Percentiles rank a stretch among this genome's conserved stretches.
Conservation (phyloP, 2,888 invertebrate species). For the Vesta saturnalis region DNA sequence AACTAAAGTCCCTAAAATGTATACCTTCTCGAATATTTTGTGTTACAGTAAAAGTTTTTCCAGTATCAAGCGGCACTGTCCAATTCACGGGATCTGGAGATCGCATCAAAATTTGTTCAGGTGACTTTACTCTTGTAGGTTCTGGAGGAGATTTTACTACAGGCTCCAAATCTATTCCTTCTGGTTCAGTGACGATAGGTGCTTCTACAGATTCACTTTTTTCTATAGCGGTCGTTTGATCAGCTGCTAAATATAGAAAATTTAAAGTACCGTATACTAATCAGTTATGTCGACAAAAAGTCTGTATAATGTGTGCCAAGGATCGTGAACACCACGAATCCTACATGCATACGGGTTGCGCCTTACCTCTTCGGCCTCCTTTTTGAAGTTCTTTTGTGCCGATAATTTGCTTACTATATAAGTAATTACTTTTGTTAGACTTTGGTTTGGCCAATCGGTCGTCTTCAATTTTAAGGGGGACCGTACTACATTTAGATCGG, state of each 20-base stretch:
- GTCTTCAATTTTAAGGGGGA: constrained; percentile 65
- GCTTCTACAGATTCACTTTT: constrained; percentile 55
- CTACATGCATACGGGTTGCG: constrained; percentile 33
- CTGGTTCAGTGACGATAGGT: constrained; percentile 60
- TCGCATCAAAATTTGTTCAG: constrained; percentile 91
- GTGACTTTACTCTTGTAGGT: constrained; percentile 92
- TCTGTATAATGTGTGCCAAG: constrained; percentile 58
- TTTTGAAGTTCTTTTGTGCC: constrained; percentile 54
- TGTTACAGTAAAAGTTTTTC: constrained; percentile 92
- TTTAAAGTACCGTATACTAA: neutral
- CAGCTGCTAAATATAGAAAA: constrained; percentile 31
- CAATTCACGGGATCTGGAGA: constrained; percentile 95
- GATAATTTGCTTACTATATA: constrained; percentile 55
- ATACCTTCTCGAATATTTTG: constrained; percentile 87
- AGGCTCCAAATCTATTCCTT: constrained; percentile 67
- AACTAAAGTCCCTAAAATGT: constrained; percentile 17
- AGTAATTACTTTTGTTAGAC: constrained; percentile 55
- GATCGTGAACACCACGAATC: constrained; percentile 52
- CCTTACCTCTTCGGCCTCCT: constrained; percentile 55
- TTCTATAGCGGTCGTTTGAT: constrained; percentile 38
- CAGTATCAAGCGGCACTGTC: constrained; percentile 93
- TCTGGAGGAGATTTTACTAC: constrained; percentile 93
- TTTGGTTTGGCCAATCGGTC: constrained; percentile 61
- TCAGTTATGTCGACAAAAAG: neutral
- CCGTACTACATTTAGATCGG: constrained; percentile 74